Evolutionary conservation across 2,888 invertebrate genomes (phyloP).

Genomic region (Dichetophora obliterata): DNA sequence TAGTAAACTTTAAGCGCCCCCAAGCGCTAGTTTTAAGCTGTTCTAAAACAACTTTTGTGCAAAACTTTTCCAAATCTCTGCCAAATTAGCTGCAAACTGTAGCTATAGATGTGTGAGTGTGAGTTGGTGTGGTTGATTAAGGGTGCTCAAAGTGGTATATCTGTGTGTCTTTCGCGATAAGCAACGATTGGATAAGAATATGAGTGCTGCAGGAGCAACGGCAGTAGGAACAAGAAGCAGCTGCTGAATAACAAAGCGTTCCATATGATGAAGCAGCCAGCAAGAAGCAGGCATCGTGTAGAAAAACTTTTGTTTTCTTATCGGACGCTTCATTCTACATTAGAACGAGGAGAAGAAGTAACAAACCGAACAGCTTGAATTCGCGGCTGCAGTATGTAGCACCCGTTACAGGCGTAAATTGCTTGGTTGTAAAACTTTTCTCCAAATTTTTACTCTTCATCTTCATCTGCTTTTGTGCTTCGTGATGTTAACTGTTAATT

Average conservation of each 20-base stretch:
- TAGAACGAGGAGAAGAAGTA: background rate
- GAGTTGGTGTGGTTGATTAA: background rate
- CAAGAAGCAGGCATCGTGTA: no score
- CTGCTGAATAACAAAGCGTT: background rate
- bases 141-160: background rate
- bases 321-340: conserved; percentile 10
- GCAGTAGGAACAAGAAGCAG: background rate
- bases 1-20: conserved; percentile 21
- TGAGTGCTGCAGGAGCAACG: background rate
- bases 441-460: background rate
- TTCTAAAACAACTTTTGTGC: conserved; percentile 17
- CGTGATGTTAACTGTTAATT: background rate
- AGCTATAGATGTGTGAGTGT: background rate
- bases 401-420: no score
- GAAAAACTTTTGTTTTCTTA: conserved; percentile 33
- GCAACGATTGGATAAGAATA: conserved; percentile 14
- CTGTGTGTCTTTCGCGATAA: conserved; percentile 13
- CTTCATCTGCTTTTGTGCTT: background rate
- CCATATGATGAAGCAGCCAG: conserved; percentile 10
- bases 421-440: background rate
- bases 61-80: conserved; percentile 51
- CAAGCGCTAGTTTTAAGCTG: conserved; percentile 30
- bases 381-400: background rate
- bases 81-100: conserved; percentile 52
- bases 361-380: background rate